Base-by-base conservation (phyloP, 2,888 invertebrate species). In the Phortica magna region DNA sequence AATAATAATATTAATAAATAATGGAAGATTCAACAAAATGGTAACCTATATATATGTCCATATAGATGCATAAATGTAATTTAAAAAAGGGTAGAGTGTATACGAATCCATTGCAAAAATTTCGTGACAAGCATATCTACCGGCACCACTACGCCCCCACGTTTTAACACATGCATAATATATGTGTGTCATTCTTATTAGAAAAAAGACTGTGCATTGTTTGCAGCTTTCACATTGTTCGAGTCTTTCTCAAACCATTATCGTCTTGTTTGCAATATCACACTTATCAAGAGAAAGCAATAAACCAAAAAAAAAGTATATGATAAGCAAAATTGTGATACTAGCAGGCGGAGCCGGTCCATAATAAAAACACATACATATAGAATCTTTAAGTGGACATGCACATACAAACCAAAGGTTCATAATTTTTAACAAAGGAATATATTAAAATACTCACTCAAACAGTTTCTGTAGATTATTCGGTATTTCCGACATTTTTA, bases 401-500 rank as follows among this genome's bases (percentile, higher is more conserved):
- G 5, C 31, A 31, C 31, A 31, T n/a, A n/a, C n/a, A n/a, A n/a
- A n/a, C n/a, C n/a, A n/a, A n/a, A n/a, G n/a, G n/a, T n/a, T n/a
- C n/a, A n/a, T 31, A 31, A 31, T 31, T 4, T 31, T 31, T 31
- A 31, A 31, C 31, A 31, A 31, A 31, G 31, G 31, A 31, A 31
- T 31, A 2, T 31, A 31, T 4, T 4, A 31, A 31, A 73, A 68
- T 77, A 88, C 87, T 89, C 79, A 90, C 90, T 83, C 83, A 79
- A 90, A 90, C 73, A 90, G 77, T 80, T 87, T 82, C 68, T 81
- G 78, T 42, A 90, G 81, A 81, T 81, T 87, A 79, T 76, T 80
- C 72, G 90, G 87, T 75, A 90, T 77, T 31, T 83, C 83, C 53
- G 89, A 76, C 90, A 90, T 90, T 80, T 76, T 79, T 59, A 64